Percentiles rank a stretch among this genome's conserved stretches.
Conservation (phyloP, 2,888 invertebrate species). For the Deladenus siricidicola region DNA sequence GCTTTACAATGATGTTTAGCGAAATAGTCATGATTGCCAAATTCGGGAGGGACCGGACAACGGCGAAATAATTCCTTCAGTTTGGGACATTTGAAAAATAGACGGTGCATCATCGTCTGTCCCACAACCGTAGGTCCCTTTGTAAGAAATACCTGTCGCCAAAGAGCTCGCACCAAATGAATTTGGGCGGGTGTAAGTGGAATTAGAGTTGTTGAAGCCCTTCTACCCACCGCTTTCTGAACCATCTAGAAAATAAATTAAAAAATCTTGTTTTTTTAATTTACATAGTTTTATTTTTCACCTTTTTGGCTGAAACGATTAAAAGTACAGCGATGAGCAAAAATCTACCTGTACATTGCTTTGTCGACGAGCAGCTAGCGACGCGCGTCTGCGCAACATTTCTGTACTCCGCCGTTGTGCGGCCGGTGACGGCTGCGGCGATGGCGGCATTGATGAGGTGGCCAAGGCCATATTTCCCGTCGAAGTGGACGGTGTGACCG, state of each 20-base stretch:
- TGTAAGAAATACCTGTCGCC: constrained; percentile 34
- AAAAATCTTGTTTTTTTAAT: too few relatives aligned
- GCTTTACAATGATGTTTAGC: constrained; percentile 47
- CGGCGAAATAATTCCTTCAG: constrained; percentile 46
- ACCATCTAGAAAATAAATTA: constrained; percentile 13
- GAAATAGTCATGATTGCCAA: constrained; percentile 46
- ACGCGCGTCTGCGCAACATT: constrained; percentile 7
- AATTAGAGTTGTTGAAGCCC: constrained; percentile 46
- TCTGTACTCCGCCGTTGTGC: not conserved
- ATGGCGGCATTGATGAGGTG: too few relatives aligned
- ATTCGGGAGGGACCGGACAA: constrained; percentile 37
- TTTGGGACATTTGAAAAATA: constrained; percentile 51
- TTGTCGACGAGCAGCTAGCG: constrained; percentile 24
- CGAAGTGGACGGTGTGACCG: not conserved
- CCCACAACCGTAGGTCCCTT: constrained; percentile 52
- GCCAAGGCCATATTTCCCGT: too few relatives aligned
- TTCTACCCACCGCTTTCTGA: constrained; percentile 22
- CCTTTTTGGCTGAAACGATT: too few relatives aligned
- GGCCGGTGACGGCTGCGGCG: not conserved
- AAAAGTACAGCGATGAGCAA: not conserved
- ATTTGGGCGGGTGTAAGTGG: constrained; percentile 50
- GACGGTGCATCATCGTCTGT: constrained; percentile 44
- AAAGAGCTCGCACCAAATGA: constrained; percentile 44
- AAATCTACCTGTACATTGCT: constrained; percentile 25
- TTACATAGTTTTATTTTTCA: too few relatives aligned